Percentiles rank a stretch among this genome's conserved stretches.
Evolutionary conservation across 2,888 invertebrate species (phyloP).

Genomic region (Acleris holmiana): DNA sequence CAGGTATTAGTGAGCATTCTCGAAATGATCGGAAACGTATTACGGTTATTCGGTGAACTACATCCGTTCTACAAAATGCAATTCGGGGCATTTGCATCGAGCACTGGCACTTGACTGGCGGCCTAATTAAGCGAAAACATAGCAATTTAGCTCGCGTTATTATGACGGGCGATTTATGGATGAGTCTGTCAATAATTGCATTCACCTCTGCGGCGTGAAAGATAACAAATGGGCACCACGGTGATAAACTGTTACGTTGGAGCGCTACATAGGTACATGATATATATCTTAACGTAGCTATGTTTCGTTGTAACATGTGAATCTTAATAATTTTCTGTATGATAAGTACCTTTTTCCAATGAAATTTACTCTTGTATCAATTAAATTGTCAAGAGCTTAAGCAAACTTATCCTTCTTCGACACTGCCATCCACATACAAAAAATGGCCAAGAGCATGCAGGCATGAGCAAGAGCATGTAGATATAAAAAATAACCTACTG

Average conservation of each 20-base stretch:
- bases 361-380: no score
- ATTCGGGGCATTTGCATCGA: constrained; percentile 59
- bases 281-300: no score
- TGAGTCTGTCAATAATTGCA: constrained; percentile 25
- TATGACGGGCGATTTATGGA: constrained; percentile 24
- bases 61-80: constrained; percentile 60
- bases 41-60: constrained; percentile 55
- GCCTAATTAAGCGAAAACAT: constrained; percentile 47
- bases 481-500: no score
- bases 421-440: no score
- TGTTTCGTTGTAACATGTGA: no score
- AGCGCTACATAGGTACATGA: no score
- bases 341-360: no score
- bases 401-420: no score
- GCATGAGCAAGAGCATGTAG: no score
- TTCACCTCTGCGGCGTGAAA: constrained; percentile 13
- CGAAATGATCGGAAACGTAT: constrained; percentile 52
- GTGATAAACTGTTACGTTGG: neutral
- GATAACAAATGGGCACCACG: constrained; percentile 15
- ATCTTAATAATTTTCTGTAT: no score
- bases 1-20: constrained; percentile 46
- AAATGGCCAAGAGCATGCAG: no score
- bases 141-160: constrained; percentile 34
- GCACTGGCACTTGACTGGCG: constrained; percentile 46
- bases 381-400: no score